Evolutionary conservation across 2,113 vertebrate species (phyloP), one percentile per base, ranked within the genome.

Genomic region (Poecilia latipinna): DNA sequence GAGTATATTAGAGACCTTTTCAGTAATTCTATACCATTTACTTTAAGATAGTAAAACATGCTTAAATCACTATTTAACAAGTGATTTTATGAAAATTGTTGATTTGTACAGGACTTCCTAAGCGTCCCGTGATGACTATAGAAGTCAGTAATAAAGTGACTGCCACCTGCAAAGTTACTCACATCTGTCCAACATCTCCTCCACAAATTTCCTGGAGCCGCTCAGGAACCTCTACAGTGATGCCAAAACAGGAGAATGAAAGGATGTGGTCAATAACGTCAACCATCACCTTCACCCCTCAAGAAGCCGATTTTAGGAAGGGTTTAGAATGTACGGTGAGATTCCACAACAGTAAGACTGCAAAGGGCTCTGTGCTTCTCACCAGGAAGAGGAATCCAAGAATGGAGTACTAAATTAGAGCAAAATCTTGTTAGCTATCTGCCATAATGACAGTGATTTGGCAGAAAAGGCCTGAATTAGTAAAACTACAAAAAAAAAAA

Each of bases 111-210:
- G 75, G 33, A 0, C 0, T 22, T 10, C 72, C 75, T 12, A 1
- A 42, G 19, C 3, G 65, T 10, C 78, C 78, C 13, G 8, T 65
- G 48, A 2, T 78, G 26, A 61, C 66, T 39, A 42, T 74, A 35
- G 0, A 22, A 12, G 5, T 78, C 61, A 15, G 4, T 2, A n/a
- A 26, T 4, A 37, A 63, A 71, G 33, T 82, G 8, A 62, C 2
- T 0, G 75, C 39, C 29, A 11, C 24, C 66, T 82, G 79, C 76
- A 71, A 72, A 6, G 74, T 84, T 65, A 31, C 12, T n/a, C 85
- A 87, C 33, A 12, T 70, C 39, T 72, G 57, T 42, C 57, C 64
- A 19, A 6, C 11, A 3, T 12, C 13, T 35, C 57, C 57, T 10
- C 57, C 64, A 11, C 11, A n/a, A 3, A 31, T 73, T 37, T 17